These are phyloP conservation scores for Pterobdella sp. DNA, from an alignment of 2,888 invertebrate genomes.

Conservation along the genomic window DNA sequence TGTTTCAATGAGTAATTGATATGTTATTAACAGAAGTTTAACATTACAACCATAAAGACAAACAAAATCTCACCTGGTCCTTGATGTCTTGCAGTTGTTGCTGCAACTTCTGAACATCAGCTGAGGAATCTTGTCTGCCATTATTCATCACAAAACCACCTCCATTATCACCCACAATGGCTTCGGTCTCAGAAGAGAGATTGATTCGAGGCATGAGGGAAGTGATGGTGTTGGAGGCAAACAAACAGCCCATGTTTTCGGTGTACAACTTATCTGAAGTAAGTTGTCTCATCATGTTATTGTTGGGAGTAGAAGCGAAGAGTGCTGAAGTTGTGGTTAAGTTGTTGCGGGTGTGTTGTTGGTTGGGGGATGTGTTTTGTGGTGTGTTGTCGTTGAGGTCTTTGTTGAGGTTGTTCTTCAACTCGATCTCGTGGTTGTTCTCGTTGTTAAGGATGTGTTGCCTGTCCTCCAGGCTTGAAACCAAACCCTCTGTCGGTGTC, in stretches of 20 bases:
- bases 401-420: neutral
- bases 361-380: neutral
- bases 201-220: slow-evolving; percentile 21
- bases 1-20: no score
- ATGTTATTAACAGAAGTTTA: no score
- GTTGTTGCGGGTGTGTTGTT: neutral
- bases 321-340: neutral
- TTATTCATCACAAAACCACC: slow-evolving; percentile 48
- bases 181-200: neutral
- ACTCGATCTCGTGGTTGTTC: neutral
- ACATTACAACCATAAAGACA: no score
- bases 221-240: slow-evolving; percentile 26
- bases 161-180: slow-evolving; percentile 37
- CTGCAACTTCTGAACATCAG: slow-evolving; percentile 79
- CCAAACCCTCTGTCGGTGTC: no score
- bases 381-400: neutral
- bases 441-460: no score
- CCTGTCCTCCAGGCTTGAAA: no score
- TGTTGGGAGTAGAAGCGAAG: neutral
- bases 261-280: slow-evolving; percentile 31
- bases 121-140: slow-evolving; percentile 49
- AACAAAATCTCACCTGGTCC: slow-evolving; percentile 63
- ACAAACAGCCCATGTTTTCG: slow-evolving; percentile 32
- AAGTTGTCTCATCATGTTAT: slow-evolving; percentile 28
- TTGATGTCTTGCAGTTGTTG: slow-evolving; percentile 94